These are phyloP conservation scores for Sylvia atricapilla DNA, from an alignment of 2,113 vertebrate species.

Conservation along the genomic window DNA sequence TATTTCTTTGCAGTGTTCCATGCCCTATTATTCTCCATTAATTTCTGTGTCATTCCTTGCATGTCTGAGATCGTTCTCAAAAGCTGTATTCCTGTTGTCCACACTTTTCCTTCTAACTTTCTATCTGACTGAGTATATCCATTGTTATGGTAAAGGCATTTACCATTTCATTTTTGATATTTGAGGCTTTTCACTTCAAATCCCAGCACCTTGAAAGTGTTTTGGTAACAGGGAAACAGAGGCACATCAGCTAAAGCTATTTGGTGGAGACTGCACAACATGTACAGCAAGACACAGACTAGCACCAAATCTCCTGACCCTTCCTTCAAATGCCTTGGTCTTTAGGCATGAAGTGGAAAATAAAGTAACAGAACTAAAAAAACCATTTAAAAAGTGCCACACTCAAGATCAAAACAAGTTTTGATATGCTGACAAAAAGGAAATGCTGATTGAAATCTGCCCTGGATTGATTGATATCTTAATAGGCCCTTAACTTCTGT, in stretches of 20 bases:
- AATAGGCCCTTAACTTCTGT: neutral
- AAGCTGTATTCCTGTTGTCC: neutral
- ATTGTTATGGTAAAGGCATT: neutral
- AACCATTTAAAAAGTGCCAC: neutral
- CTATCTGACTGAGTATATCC: neutral
- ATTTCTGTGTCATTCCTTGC: neutral
- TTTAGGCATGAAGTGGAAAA: neutral
- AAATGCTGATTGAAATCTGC: neutral
- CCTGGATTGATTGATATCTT: neutral
- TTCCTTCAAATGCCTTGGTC: neutral
- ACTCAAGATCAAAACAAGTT: slow-evolving; percentile 1
- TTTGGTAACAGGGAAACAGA: neutral
- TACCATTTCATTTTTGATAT: neutral
- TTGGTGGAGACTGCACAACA: neutral
- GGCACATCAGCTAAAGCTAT: neutral
- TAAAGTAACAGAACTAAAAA: neutral
- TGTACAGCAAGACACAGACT: neutral
- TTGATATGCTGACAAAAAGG: neutral
- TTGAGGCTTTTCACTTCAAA: neutral
- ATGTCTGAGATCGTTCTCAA: neutral
- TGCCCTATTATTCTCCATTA: neutral
- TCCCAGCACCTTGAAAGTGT: neutral
- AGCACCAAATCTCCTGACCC: neutral
- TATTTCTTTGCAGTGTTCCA: neutral
- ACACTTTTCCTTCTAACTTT: neutral